A percentile compares a stretch with the other conserved stretches of the same genome.
Conservation (phyloP, 2,113 vertebrate genomes). For the Amphiprion percula region DNA sequence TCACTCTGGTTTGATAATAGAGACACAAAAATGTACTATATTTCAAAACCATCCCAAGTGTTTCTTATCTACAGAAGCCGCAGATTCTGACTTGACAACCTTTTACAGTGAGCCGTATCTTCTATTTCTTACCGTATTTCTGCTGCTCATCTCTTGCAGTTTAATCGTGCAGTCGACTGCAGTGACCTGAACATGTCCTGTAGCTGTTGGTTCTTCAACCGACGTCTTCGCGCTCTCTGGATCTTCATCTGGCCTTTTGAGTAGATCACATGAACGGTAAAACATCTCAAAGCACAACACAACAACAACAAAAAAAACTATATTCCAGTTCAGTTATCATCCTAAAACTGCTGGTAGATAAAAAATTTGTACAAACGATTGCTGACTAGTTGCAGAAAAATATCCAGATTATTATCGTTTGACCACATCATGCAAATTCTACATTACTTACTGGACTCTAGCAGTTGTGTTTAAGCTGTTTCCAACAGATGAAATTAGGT, state of each 20-base stretch:
- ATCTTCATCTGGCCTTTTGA: conserved; percentile 37
- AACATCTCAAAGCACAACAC: background rate
- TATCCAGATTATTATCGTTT: too few species aligned
- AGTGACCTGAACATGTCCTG: conserved; percentile 23
- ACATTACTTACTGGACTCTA: conserved; percentile 50
- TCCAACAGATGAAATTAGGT: conserved; percentile 27
- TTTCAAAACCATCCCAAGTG: too few species aligned
- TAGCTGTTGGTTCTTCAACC: conserved; percentile 14
- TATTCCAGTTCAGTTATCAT: too few species aligned
- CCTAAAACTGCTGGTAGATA: too few species aligned
- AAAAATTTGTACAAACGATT: too few species aligned
- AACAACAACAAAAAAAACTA: too few species aligned
- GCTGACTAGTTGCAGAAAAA: too few species aligned
- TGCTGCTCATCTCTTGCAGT: conserved; percentile 24
- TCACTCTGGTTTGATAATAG: too few species aligned
- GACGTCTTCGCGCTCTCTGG: conserved; percentile 2
- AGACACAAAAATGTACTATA: too few species aligned
- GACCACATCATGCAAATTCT: too few species aligned
- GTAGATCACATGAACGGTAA: background rate
- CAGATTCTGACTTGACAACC: background rate
- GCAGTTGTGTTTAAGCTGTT: background rate
- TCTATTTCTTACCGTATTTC: conserved; percentile 60
- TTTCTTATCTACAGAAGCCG: background rate
- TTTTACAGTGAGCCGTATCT: background rate
- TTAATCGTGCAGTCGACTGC: conserved; percentile 13